phyloP scores from a whole-genome alignment of 1,140 invertebrate species.

The Reticulitermes speratus region DNA sequence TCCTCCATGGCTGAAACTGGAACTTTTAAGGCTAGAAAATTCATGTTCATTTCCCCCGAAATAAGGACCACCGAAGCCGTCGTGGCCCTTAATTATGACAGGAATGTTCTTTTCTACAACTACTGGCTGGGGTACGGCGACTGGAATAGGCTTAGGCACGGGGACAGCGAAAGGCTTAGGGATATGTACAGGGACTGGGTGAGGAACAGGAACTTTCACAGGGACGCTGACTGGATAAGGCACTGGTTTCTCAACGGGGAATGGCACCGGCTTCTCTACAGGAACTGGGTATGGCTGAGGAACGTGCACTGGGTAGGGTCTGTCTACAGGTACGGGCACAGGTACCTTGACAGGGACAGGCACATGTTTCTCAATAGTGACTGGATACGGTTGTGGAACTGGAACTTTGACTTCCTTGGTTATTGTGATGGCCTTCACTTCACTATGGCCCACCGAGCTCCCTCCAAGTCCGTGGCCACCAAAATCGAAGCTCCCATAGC shows the following conservation, averaged over 20 bases:
- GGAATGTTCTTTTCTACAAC: conserved; percentile 23
- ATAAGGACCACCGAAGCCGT: not conserved
- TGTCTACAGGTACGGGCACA: conserved; percentile 38
- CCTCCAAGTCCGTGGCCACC: not conserved
- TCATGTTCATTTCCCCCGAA: not conserved
- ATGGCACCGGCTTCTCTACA: conserved; percentile 38
- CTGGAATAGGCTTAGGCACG: conserved; percentile 27
- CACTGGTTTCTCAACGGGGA: conserved; percentile 37
- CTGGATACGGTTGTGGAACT: conserved; percentile 38
- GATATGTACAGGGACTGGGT: conserved; percentile 37
- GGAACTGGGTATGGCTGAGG: conserved; percentile 38
- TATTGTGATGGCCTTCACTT: conserved; percentile 30
- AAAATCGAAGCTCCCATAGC: not conserved
- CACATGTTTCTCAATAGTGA: conserved; percentile 38
- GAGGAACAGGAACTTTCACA: conserved; percentile 37
- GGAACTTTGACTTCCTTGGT: conserved; percentile 36
- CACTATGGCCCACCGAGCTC: not conserved
- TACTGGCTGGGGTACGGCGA: conserved; percentile 23
- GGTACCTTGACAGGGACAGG: conserved; percentile 29
- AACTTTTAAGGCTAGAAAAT: not conserved
- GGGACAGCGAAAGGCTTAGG: conserved; percentile 35
- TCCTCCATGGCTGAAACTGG: not conserved
- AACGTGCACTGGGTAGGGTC: conserved; percentile 39
- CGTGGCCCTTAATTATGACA: conserved; percentile 16
- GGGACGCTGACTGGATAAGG: conserved; percentile 36